These are phyloP conservation scores for Sula dactylatra DNA, from an alignment of 2,113 vertebrate genomes.

Conservation along the genomic window DNA sequence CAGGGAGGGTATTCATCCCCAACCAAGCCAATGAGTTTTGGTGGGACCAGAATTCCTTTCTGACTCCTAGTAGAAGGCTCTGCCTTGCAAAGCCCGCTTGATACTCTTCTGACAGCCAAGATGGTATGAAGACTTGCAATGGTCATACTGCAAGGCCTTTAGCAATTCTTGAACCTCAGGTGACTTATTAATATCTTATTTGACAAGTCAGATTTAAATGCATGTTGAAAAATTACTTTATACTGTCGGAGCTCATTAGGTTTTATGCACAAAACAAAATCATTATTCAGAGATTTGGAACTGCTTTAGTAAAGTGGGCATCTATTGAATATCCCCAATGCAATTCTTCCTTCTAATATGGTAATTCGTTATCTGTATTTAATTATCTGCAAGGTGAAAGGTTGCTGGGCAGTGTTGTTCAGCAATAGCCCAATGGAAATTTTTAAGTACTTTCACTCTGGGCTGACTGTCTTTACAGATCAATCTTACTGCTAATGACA, in stretches of 20 bases:
- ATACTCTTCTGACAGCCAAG: background rate
- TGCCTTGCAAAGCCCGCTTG: background rate
- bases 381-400: constrained; percentile 80
- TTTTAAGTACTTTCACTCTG: constrained; percentile 71
- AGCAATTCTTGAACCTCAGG: constrained; percentile 9
- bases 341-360: constrained; percentile 73
- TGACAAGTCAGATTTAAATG: background rate
- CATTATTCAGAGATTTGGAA: constrained; percentile 66
- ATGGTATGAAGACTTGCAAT: background rate
- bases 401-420: constrained; percentile 71
- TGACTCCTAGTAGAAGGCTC: background rate
- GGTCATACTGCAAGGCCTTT: background rate
- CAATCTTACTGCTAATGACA: constrained; percentile 83
- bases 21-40: background rate
- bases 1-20: background rate
- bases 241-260: constrained; percentile 40
- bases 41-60: background rate
- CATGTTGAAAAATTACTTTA: constrained; percentile 21
- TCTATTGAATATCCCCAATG: constrained; percentile 65
- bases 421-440: constrained; percentile 71
- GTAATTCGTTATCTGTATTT: constrained; percentile 80
- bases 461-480: constrained; percentile 75
- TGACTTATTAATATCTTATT: constrained; percentile 10
- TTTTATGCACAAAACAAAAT: constrained; percentile 65
- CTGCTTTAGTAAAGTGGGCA: constrained; percentile 62